phyloP scores from a whole-genome alignment of 1,140 invertebrate genomes.

The Scaptodrosophila lebanonensis region DNA sequence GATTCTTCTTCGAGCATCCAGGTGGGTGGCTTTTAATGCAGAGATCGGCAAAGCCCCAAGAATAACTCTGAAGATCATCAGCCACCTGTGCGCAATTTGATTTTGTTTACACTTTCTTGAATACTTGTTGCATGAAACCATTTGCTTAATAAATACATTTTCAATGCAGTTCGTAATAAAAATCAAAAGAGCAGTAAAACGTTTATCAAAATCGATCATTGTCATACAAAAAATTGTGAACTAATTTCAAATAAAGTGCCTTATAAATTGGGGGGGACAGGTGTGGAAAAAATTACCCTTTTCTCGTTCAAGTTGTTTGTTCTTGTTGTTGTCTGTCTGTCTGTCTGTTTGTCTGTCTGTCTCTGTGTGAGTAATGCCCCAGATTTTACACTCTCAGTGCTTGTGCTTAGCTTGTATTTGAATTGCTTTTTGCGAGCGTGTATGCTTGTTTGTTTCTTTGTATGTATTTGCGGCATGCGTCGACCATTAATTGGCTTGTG shows the following conservation, averaged over 20 bases:
- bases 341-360: not conserved
- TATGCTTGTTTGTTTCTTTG: too few species aligned
- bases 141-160: constrained; percentile 39
- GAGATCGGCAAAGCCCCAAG: too few species aligned
- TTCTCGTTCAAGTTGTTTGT: constrained; percentile 25
- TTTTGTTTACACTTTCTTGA: constrained; percentile 19
- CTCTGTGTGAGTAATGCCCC: too few species aligned
- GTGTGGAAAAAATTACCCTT: constrained; percentile 42
- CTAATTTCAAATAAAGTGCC: constrained; percentile 21
- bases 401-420: not conserved
- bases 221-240: constrained; percentile 16
- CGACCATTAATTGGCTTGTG: constrained; percentile 28
- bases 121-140: constrained; percentile 42
- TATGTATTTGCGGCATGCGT: constrained; percentile 25
- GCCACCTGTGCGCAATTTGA: too few species aligned
- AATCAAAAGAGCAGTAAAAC: too few species aligned
- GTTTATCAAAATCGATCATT: constrained; percentile 32
- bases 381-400: too few species aligned
- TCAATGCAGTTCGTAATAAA: constrained; percentile 32
- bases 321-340: too few species aligned
- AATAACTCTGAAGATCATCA: too few species aligned
- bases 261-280: constrained; percentile 24
- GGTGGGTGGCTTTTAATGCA: too few species aligned
- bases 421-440: constrained; percentile 31
- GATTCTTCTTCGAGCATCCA: too few species aligned